phyloP scores from a whole-genome alignment of 2,888 invertebrate species.

The Heliconius hortense region DNA sequence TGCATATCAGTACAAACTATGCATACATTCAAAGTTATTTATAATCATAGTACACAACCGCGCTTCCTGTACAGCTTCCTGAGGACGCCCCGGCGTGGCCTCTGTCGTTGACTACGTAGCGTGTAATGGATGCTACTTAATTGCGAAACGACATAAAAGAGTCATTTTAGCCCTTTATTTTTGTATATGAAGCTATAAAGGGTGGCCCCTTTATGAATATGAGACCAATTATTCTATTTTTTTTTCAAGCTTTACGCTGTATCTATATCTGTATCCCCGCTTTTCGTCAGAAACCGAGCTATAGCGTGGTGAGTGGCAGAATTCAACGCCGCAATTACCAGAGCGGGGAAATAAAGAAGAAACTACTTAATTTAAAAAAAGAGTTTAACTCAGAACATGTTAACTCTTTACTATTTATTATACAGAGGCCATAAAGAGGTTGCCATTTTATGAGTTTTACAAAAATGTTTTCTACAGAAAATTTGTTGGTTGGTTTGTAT shows the following conservation, averaged over 20 bases:
- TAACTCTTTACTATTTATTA: not conserved
- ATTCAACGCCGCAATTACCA: not conserved
- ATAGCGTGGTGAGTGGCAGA: not conserved
- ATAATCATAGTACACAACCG: not conserved
- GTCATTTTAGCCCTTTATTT: conserved; percentile 21
- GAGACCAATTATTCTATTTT: not conserved
- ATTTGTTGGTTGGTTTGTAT: not conserved
- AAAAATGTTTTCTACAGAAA: not conserved
- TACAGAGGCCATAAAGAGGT: not conserved
- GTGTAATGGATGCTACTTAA: conserved; percentile 26
- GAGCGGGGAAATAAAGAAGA: no score
- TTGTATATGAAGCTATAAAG: conserved; percentile 15
- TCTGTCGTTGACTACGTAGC: conserved; percentile 29
- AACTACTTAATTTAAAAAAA: no score
- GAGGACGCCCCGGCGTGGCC: conserved; percentile 30
- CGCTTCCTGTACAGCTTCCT: conserved; percentile 36
- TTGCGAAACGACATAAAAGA: conserved; percentile 21
- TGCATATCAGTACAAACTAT: conserved; percentile 12
- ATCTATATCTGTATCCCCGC: not conserved
- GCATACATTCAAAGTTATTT: conserved; percentile 4
- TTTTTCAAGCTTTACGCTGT: not conserved
- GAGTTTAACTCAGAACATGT: not conserved
- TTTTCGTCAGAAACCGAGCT: not conserved
- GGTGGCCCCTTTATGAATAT: conserved; percentile 11
- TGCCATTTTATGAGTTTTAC: not conserved